Percentiles rank a stretch among this genome's conserved stretches.
These are phyloP conservation scores for Notodonta dromedarius DNA, from an alignment of 2,888 invertebrate species.

Conservation along the genomic window DNA sequence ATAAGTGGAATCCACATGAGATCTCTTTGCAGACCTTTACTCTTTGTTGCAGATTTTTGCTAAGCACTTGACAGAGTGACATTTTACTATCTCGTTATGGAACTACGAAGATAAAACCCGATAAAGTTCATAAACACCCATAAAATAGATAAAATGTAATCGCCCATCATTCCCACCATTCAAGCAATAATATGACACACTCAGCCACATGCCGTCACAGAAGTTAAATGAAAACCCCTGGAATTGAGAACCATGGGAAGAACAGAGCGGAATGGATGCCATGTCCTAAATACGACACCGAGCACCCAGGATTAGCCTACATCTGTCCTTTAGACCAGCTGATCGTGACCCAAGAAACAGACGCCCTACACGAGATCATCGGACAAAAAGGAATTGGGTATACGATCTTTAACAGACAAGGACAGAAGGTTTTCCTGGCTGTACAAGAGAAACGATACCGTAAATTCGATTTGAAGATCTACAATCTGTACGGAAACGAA, in stretches of 20 bases:
- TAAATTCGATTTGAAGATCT: constrained; percentile 54
- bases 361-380: constrained; percentile 55
- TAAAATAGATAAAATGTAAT: background rate
- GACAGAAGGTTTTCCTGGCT: constrained; percentile 65
- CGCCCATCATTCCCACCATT: constrained; percentile 17
- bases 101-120: background rate
- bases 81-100: background rate
- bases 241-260: constrained; percentile 16
- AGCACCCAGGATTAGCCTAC: constrained; percentile 60
- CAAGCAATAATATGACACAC: constrained; percentile 23
- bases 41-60: too few species aligned
- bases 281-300: constrained; percentile 50
- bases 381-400: constrained; percentile 45
- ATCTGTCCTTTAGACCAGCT: constrained; percentile 51
- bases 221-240: constrained; percentile 40
- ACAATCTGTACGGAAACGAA: constrained; percentile 66
- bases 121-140: background rate
- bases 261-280: constrained; percentile 56
- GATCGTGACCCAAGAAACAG: constrained; percentile 50
- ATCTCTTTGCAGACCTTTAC: too few species aligned
- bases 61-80: too few species aligned
- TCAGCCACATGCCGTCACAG: constrained; percentile 12
- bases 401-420: constrained; percentile 60
- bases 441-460: constrained; percentile 39
- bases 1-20: too few species aligned